Percentiles rank a stretch among this genome's conserved stretches.
Evolutionary conservation across 2,113 vertebrate species (phyloP).

Genomic region (Phainopepla nitens): DNA sequence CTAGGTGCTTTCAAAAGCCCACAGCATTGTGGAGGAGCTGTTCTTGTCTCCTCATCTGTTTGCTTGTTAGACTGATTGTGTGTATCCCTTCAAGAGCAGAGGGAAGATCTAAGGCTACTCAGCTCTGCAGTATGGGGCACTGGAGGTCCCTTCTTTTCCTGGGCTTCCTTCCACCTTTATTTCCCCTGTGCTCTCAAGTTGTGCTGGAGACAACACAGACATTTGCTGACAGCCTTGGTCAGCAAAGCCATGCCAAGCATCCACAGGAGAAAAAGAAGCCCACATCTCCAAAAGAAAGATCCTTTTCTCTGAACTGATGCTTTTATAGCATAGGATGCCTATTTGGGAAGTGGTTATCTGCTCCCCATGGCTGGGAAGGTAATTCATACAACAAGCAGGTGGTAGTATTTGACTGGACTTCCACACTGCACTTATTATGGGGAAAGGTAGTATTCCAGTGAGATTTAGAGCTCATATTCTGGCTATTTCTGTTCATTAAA

Average conservation of each 20-base stretch:
- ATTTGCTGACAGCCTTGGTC: not conserved
- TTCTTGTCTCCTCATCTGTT: not conserved
- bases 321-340: not conserved
- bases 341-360: not conserved
- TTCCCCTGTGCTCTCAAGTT: not conserved
- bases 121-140: not conserved
- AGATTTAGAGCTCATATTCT: not conserved
- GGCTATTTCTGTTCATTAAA: not conserved
- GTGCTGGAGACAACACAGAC: not conserved
- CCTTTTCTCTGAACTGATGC: not conserved
- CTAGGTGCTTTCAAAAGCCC: not conserved
- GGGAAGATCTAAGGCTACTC: not conserved
- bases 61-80: not conserved
- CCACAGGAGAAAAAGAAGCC: not conserved
- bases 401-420: not conserved
- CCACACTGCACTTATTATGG: not conserved
- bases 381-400: not conserved
- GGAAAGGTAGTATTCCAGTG: not conserved
- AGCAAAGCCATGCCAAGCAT: not conserved
- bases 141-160: not conserved
- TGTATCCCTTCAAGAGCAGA: not conserved
- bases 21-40: not conserved
- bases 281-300: not conserved
- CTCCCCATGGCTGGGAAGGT: not conserved
- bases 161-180: not conserved